Conservation (phyloP, 2,797 vertebrate genomes). For the Pipistrellus pipistrellus region DNA sequence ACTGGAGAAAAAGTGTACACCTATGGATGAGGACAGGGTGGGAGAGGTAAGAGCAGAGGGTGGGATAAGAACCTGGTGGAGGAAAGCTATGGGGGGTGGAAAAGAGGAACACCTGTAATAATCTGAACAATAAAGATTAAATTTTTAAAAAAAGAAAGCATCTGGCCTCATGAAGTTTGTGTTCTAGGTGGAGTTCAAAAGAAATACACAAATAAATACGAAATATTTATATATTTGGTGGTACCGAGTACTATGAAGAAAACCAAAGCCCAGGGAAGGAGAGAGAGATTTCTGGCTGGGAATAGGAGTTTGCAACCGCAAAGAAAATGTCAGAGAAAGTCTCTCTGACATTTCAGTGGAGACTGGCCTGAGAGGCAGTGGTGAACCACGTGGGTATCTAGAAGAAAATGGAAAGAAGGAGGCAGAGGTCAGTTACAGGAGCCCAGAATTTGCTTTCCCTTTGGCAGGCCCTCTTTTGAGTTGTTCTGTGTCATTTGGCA, state of each 20-base stretch:
- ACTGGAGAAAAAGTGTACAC: too few species aligned
- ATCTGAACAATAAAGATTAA: too few species aligned
- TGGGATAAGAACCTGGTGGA: too few species aligned
- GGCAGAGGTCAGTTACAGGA: neutral
- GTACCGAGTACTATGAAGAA: neutral
- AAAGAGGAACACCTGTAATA: too few species aligned
- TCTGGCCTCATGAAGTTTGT: neutral
- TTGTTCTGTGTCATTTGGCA: neutral
- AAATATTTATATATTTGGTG: neutral
- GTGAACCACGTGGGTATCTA: fast-evolving
- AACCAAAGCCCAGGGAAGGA: neutral
- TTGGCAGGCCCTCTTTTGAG: neutral
- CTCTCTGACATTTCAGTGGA: neutral
- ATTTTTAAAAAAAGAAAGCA: neutral
- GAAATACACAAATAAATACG: too few species aligned
- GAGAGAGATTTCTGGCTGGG: neutral
- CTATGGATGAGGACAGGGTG: too few species aligned
- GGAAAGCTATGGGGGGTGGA: too few species aligned
- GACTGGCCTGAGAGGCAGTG: neutral
- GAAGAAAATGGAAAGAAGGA: neutral
- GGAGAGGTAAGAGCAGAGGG: too few species aligned
- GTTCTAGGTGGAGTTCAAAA: neutral
- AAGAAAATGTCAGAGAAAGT: neutral
- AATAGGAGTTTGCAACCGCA: neutral
- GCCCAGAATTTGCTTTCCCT: neutral